Conservation (phyloP, 1,140 invertebrate genomes). For the Lethocerus indicus region DNA sequence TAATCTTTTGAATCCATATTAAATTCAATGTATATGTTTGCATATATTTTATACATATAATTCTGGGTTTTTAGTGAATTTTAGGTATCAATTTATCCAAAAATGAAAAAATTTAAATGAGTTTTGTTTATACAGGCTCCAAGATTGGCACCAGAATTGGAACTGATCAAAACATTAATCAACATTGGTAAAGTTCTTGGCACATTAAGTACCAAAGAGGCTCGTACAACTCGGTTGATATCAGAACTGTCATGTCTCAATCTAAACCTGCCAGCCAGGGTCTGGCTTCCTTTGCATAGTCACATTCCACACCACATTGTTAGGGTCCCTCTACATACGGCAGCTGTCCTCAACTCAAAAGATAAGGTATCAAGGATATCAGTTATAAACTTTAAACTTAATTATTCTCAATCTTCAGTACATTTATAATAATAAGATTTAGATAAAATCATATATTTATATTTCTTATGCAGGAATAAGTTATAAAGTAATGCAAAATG, state of each 20-base stretch:
- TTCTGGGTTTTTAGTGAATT: background rate
- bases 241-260: slow-evolving; percentile 87
- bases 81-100: slow-evolving; percentile 1
- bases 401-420: too few species aligned
- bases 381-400: too few species aligned
- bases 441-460: too few species aligned
- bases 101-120: slow-evolving; percentile 10
- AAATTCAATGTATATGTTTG: background rate
- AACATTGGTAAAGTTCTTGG: slow-evolving; percentile 81
- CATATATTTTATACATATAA: background rate
- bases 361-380: slow-evolving; percentile 82
- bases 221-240: slow-evolving; percentile 74
- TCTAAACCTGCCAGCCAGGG: slow-evolving; percentile 89
- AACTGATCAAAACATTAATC: slow-evolving; percentile 75
- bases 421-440: too few species aligned
- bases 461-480: too few species aligned
- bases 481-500: too few species aligned
- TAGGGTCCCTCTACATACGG: slow-evolving; percentile 80
- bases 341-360: slow-evolving; percentile 96
- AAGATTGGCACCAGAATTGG: slow-evolving; percentile 63
- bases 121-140: slow-evolving; percentile 40
- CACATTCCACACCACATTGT: slow-evolving; percentile 65
- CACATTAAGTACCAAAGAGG: slow-evolving; percentile 82
- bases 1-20: too few species aligned
- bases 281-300: slow-evolving; percentile 83